These are phyloP conservation scores for Hydropsyche tenuis DNA, from an alignment of 1,140 invertebrate species.

Conservation along the genomic window DNA sequence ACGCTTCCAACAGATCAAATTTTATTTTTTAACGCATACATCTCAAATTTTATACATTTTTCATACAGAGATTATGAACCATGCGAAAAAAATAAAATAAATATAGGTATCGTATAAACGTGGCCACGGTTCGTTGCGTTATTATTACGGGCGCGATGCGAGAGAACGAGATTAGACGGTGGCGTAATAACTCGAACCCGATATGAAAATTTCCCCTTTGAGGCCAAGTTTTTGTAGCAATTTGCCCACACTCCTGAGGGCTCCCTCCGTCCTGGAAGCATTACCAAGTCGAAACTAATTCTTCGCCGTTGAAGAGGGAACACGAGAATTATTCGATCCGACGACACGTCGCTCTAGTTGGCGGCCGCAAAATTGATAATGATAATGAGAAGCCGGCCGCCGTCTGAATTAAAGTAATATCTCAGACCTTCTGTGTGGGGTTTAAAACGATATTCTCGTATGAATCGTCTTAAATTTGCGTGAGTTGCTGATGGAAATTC, in stretches of 20 bases:
- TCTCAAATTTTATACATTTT: too few species aligned
- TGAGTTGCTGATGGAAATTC: too few species aligned
- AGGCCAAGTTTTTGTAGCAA: constrained; percentile 11
- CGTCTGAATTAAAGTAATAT: too few species aligned
- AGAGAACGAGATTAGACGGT: constrained; percentile 1
- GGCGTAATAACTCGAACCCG: constrained; percentile 8
- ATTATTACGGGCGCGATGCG: constrained; percentile 1
- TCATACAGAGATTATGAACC: neutral
- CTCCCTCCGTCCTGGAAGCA: neutral
- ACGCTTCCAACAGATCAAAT: too few species aligned
- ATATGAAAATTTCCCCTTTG: constrained; percentile 24
- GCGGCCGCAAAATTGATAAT: constrained; percentile 3
- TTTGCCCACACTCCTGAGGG: neutral
- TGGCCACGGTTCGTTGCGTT: neutral
- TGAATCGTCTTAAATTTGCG: too few species aligned
- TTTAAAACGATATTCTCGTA: too few species aligned
- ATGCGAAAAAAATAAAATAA: neutral
- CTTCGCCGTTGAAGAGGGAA: neutral
- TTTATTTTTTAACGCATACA: too few species aligned
- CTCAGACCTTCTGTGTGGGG: too few species aligned
- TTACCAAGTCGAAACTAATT: constrained; percentile 13
- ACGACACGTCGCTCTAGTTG: neutral
- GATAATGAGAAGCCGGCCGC: neutral
- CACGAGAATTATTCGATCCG: neutral
- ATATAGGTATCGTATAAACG: neutral